Percentiles rank a stretch among this genome's conserved stretches.
phyloP scores from a whole-genome alignment of 2,113 vertebrate species.

The Conger conger region DNA sequence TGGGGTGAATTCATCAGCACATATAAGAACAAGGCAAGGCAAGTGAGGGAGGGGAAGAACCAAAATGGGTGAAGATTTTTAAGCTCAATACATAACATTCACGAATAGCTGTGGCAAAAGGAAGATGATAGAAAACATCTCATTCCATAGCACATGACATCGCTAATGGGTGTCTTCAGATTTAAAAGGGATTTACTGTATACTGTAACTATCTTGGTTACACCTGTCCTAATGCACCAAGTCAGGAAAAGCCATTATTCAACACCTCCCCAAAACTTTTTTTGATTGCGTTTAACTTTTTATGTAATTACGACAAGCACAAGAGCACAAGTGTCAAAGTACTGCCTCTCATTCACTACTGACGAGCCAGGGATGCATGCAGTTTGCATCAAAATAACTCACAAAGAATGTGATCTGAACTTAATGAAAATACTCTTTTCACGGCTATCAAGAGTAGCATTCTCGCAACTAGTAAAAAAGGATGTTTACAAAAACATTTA shows the following conservation, averaged over 20 bases:
- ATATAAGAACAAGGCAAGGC: too few relatives aligned
- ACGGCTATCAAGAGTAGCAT: not conserved
- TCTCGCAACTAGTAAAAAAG: not conserved
- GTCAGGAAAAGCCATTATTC: not conserved
- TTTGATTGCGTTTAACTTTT: not conserved
- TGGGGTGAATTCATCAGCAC: too few relatives aligned
- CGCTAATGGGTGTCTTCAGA: too few relatives aligned
- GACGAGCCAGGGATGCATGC: not conserved
- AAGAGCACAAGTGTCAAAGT: constrained; percentile 3
- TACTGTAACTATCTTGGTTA: not conserved
- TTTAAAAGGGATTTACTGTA: not conserved
- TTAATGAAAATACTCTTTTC: not conserved
- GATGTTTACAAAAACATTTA: not conserved
- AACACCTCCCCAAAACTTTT: not conserved
- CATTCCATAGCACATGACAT: too few relatives aligned
- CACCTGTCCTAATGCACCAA: not conserved
- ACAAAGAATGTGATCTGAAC: not conserved
- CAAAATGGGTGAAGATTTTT: too few relatives aligned
- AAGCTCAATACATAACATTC: too few relatives aligned
- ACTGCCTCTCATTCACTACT: not conserved
- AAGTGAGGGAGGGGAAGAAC: too few relatives aligned
- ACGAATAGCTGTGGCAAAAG: too few relatives aligned
- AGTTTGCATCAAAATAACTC: not conserved
- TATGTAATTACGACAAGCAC: not conserved
- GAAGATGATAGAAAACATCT: too few relatives aligned